A percentile compares a stretch with the other conserved stretches of the same genome.
phyloP scores from a whole-genome alignment of 2,113 vertebrate genomes.

The Alethe diademata region DNA sequence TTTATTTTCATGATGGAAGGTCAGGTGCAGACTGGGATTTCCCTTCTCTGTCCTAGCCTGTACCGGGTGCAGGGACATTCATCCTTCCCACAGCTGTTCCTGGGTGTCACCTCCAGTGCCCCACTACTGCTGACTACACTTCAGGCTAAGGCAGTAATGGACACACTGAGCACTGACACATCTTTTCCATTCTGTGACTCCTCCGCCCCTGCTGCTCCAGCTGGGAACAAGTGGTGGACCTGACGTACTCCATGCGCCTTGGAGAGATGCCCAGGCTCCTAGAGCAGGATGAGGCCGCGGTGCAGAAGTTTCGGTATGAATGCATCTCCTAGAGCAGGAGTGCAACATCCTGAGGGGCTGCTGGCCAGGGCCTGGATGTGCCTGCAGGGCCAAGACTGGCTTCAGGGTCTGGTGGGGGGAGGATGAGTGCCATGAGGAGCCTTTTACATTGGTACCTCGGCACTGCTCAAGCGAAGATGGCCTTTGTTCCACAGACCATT shows the following conservation, averaged over 20 bases:
- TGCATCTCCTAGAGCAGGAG: neutral
- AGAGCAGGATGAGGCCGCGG: slow-evolving; percentile 76
- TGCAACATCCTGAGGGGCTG: neutral
- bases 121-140: neutral
- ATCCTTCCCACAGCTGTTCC: neutral
- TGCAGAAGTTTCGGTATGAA: slow-evolving; percentile 87
- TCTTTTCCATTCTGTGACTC: neutral
- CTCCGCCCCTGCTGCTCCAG: slow-evolving; percentile 43
- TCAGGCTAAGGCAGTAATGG: neutral
- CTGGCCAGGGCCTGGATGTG: accelerated
- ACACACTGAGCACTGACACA: neutral
- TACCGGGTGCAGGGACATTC: neutral
- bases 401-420: neutral
- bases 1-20: neutral
- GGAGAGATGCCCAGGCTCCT: slow-evolving; percentile 78
- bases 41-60: neutral
- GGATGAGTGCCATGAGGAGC: neutral
- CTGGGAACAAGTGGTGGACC: slow-evolving; percentile 94
- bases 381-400: neutral
- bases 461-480: neutral
- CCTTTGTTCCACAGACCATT: neutral
- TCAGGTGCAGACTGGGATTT: neutral
- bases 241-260: slow-evolving; percentile 82
- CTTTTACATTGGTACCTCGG: accelerated
- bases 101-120: neutral